phyloP scores from a whole-genome alignment of 2,888 invertebrate species.

The Trachelus troglodyta region DNA sequence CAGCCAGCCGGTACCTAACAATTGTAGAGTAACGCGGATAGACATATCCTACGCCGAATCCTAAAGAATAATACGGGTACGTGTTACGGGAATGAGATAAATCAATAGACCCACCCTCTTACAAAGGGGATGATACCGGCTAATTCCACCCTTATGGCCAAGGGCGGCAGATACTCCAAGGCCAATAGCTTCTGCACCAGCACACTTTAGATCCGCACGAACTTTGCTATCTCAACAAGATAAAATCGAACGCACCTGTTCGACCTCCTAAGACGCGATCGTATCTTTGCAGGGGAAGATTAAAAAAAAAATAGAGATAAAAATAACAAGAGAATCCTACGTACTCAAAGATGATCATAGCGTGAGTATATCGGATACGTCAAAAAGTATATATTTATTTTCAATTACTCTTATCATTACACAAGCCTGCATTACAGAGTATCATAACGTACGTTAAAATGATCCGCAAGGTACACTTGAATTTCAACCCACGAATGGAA shows the following conservation, averaged over 20 bases:
- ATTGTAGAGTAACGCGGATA: no score
- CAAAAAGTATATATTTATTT: no score
- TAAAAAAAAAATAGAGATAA: neutral
- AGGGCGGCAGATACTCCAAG: neutral
- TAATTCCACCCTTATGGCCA: neutral
- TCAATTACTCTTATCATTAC: no score
- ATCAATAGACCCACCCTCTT: neutral
- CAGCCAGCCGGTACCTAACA: no score
- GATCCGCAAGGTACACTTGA: neutral
- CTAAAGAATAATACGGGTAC: no score
- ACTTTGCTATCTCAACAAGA: neutral
- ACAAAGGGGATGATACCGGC: neutral
- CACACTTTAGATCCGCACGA: neutral
- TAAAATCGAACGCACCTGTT: neutral
- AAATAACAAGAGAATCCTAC: no score
- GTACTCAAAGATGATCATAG: no score
- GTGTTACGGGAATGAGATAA: neutral
- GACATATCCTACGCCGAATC: no score
- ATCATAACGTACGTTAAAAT: neutral
- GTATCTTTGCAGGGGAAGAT: no score
- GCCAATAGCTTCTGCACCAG: neutral
- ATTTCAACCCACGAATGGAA: neutral
- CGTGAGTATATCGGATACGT: no score
- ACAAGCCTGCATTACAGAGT: neutral
- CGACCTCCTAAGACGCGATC: neutral